These are phyloP conservation scores for Burhinus oedicnemus DNA, from an alignment of 2,113 vertebrate species.

Conservation along the genomic window DNA sequence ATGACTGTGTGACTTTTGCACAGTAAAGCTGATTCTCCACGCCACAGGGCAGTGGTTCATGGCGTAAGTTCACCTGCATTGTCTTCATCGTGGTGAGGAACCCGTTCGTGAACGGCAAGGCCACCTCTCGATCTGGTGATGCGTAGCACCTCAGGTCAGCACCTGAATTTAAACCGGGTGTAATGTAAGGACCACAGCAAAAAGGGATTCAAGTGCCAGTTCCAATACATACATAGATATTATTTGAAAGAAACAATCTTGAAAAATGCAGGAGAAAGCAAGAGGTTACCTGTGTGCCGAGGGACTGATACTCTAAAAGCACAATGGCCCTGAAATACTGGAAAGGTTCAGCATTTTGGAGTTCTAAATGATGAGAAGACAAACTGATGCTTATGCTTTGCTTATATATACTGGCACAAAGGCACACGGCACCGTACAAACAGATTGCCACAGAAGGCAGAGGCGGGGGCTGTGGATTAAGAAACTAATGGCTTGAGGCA, in stretches of 20 bases:
- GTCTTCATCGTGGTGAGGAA: not conserved
- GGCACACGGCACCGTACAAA: not conserved
- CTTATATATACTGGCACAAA: not conserved
- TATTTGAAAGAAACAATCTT: not conserved
- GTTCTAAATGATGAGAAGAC: not conserved
- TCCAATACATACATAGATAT: not conserved
- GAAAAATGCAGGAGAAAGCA: not conserved
- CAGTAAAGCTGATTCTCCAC: not conserved
- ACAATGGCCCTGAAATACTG: not conserved
- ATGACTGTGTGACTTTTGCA: fast-evolving
- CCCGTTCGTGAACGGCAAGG: not conserved
- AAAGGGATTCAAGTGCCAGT: not conserved
- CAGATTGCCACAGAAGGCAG: not conserved
- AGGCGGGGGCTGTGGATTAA: not conserved
- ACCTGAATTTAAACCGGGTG: not conserved
- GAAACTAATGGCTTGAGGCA: not conserved
- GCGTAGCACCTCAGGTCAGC: not conserved
- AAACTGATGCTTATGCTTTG: not conserved
- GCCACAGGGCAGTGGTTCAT: not conserved
- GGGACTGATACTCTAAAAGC: not conserved
- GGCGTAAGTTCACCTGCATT: not conserved
- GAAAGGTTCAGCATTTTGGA: not conserved
- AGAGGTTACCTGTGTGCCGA: not conserved
- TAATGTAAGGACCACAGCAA: not conserved
- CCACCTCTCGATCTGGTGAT: not conserved